Evolutionary conservation across 2,888 invertebrate species (phyloP).

Genomic region (Athalia circularis): DNA sequence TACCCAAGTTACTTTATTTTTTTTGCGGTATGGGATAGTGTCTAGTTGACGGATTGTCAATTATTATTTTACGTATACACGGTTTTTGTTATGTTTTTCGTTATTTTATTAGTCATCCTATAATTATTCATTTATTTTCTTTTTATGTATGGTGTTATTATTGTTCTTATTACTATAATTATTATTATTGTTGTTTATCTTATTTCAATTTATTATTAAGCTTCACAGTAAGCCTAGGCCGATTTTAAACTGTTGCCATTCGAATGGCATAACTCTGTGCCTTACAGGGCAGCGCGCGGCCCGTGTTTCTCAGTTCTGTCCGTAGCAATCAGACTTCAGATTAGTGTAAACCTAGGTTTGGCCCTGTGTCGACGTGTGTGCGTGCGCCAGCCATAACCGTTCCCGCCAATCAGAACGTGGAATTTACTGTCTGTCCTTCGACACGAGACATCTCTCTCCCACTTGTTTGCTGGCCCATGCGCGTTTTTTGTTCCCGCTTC

Average conservation of each 20-base stretch:
- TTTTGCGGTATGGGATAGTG: constrained; percentile 49
- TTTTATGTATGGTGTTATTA: not conserved
- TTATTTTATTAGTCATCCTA: constrained; percentile 13
- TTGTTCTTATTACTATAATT: constrained; percentile 46
- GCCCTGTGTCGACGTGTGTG: constrained; percentile 51
- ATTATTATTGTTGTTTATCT: not conserved
- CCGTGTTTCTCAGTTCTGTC: constrained; percentile 60
- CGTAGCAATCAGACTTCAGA: constrained; percentile 55
- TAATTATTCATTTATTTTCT: constrained; percentile 17
- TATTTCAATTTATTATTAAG: not conserved
- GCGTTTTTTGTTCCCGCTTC: constrained; percentile 40
- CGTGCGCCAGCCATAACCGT: constrained; percentile 63
- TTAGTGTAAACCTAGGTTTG: constrained; percentile 32
- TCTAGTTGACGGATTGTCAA: constrained; percentile 70
- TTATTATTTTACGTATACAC: constrained; percentile 70
- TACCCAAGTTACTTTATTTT: not conserved
- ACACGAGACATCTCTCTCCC: constrained; percentile 49
- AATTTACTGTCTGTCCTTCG: constrained; percentile 51
- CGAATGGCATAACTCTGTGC: constrained; percentile 53
- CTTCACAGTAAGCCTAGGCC: constrained; percentile 38
- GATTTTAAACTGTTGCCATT: constrained; percentile 43
- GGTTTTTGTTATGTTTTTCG: constrained; percentile 51
- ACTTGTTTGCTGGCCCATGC: constrained; percentile 47
- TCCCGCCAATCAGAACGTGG: constrained; percentile 62
- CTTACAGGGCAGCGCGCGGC: constrained; percentile 70